Evolutionary conservation across 92 coral and sea anemone species (phyloP).

Genomic region (Bergia puertoricense): DNA sequence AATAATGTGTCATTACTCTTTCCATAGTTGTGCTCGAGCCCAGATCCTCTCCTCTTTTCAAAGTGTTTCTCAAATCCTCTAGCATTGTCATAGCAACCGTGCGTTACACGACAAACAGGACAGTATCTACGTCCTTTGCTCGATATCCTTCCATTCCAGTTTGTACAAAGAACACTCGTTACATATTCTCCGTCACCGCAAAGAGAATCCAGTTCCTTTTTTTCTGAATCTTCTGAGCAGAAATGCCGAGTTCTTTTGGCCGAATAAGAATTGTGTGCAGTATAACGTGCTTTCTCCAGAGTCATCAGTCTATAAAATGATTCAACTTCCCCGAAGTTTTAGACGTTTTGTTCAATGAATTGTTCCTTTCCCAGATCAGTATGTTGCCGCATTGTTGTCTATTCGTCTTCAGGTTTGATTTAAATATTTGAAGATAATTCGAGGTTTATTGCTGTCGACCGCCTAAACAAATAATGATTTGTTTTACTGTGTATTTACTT

Average conservation of each 20-base stretch:
- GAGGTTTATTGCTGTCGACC: not conserved
- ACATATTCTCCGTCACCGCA: not conserved
- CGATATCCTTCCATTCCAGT: constrained; percentile 4
- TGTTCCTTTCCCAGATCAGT: too few species aligned
- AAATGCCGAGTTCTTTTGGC: not conserved
- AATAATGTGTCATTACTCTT: not conserved
- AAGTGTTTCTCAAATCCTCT: constrained; percentile 11
- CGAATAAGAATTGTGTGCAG: not conserved
- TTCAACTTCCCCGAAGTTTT: not conserved
- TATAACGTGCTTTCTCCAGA: not conserved
- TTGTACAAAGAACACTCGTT: not conserved
- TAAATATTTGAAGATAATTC: not conserved
- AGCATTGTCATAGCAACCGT: constrained; percentile 30
- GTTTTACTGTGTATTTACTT: not conserved
- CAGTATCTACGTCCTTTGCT: constrained; percentile 21
- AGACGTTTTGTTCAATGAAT: not conserved
- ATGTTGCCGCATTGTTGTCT: too few species aligned
- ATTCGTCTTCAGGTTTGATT: not conserved
- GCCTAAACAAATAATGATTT: not conserved
- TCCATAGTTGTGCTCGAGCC: not conserved
- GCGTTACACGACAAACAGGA: constrained; percentile 18
- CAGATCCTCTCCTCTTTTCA: not conserved
- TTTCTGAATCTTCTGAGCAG: not conserved
- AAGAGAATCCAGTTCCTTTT: not conserved
- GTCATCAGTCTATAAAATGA: not conserved